Base-by-base conservation (phyloP, 2,113 vertebrate species). In the Pipra filicauda region DNA sequence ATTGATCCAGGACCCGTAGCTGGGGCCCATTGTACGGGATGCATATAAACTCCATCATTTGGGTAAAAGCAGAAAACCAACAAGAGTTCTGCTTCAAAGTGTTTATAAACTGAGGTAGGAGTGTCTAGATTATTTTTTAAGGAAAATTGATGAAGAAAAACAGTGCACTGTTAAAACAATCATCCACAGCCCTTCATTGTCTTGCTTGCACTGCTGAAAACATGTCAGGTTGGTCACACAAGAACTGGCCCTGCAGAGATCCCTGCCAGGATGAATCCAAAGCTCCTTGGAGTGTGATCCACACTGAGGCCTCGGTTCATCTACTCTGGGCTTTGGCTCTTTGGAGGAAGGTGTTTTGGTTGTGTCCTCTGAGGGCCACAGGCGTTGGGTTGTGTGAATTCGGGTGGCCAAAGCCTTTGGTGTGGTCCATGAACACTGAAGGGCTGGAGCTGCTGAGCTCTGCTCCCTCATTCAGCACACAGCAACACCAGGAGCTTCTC, bases 191-290 rank as follows among this genome's bases (percentile, higher is more conserved):
- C 59, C 65, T 55, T 41, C 52, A 7, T 55, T 31, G 12, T 66
- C 19, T 24, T 0, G 1, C 43, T 75, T 18, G 30, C 70, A 28
- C 5, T 18, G 9, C 58, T 10, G 31, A 37, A 55, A 51, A 46
- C 3, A 0, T 15, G 46, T 43, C 72, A 30, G 31, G 15, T 37
- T 1, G 18, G 22, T 30, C 2, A 0, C 26, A 1, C 10, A 8
- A n/a, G 75, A 39, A 26, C 7, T 21, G 28, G 12, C 41, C 28
- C 81, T 18, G n/a, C 30, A 17, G n/a, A 27, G 35, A 49, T 21
- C 61, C 31, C 57, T 51, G 11, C 54, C 62, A 31, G 58, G 58
- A 43, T 49, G 51, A 28, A 39, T 12, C 57, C 70, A 21, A n/a
- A 72, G 48, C 23, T 24, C 24, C 48, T 28, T 21, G 15, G 2